Evolutionary conservation across 2,888 invertebrate species (phyloP), one percentile per base, ranked within the genome.

Genomic region (Microchrysa polita): DNA sequence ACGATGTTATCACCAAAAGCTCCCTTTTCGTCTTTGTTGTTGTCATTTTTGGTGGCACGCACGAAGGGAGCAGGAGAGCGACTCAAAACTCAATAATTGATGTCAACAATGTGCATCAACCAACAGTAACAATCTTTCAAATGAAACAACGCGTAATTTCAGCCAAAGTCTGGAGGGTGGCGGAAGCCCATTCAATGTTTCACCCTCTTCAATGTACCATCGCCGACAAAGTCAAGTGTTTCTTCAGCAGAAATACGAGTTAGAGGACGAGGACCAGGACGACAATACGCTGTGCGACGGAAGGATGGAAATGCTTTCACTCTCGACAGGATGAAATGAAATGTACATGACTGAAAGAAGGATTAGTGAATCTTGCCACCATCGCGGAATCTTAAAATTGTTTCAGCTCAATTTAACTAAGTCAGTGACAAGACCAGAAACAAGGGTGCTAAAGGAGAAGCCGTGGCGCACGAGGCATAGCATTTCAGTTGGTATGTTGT

Each of bases 351-450:
- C 27, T 34, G 27, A 34, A 34, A 34, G 23, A 65, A 65, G 65
- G 48, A 65, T 65, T 65, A 65, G 44, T 20, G 16, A 48, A 65
- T 44, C 34, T 48, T 40, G 61, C 23, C 16, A 10, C 7, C 18
- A 40, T n/a, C 61, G 27, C 40, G 61, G n/a, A 61, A 34, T 61
- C 40, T 16, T 69, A 40, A 40, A 55, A 69, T 69, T 69, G 69
- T 69, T 69, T 69, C 69, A 69, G 69, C 69, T 69, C 69, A 55
- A 69, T 69, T 69, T 69, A 69, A 22, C 55, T 55, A 69, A 69
- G 69, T 40, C 57, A 27, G 16, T 53, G 67, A 53, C 27, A 67
- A 52, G 22, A 53, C 16, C 53, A 55, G 42, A 48, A 48, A 53
- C 16, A 67, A 55, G 52, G 55, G 22, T 27, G 67, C 55, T 5